These are phyloP conservation scores for Corythoichthys haematopterus DNA, from an alignment of 2,113 vertebrate species.

Conservation along the genomic window DNA sequence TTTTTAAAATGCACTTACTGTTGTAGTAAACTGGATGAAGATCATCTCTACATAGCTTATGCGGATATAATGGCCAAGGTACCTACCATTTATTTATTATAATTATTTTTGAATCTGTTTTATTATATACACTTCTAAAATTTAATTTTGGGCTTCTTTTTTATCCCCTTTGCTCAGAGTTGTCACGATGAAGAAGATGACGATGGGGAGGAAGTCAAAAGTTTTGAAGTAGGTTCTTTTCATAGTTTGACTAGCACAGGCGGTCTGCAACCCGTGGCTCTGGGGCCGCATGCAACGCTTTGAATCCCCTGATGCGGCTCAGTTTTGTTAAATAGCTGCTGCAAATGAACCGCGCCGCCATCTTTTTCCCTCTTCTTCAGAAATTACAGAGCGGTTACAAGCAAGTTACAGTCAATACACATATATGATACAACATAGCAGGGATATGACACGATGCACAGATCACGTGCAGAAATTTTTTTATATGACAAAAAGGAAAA, in stretches of 20 bases:
- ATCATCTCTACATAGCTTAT: slow-evolving; percentile 95
- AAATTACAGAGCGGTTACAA: no score
- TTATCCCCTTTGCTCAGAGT: slow-evolving; percentile 70
- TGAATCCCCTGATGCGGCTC: no score
- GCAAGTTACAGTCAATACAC: no score
- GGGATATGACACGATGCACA: no score
- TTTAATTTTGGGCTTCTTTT: not conserved
- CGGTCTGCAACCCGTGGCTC: no score
- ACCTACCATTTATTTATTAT: slow-evolving; percentile 15
- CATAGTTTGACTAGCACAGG: not conserved
- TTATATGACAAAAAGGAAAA: no score
- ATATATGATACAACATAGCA: no score
- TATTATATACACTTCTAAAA: not conserved
- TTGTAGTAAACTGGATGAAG: slow-evolving; percentile 90
- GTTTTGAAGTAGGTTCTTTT: slow-evolving; percentile 85
- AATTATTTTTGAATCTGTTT: not conserved
- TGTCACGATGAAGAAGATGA: slow-evolving; percentile 95
- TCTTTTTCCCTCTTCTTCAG: no score
- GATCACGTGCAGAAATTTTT: no score
- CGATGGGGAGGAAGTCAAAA: slow-evolving; percentile 92
- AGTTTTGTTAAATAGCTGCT: no score
- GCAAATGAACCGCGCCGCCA: no score
- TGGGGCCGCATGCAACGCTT: no score
- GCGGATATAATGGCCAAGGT: slow-evolving; percentile 98
- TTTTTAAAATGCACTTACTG: not conserved